A percentile compares a stretch with the other conserved stretches of the same genome.
These are phyloP conservation scores for Chinchilla lanigera DNA, from an alignment of 2,113 vertebrate genomes.

Conservation along the genomic window DNA sequence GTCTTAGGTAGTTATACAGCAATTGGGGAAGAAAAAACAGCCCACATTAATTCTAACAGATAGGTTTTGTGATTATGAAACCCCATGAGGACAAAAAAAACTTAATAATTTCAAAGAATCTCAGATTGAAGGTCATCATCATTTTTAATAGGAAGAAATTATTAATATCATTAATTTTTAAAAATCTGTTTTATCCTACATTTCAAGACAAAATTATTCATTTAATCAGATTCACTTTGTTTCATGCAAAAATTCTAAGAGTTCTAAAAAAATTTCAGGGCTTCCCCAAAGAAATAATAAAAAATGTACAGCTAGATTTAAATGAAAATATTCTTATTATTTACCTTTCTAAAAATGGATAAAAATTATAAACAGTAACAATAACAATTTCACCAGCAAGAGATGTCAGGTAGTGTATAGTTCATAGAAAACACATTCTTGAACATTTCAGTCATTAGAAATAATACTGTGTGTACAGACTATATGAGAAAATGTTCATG, in stretches of 20 bases:
- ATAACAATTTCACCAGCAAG: background rate
- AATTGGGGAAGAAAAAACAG: constrained; percentile 66
- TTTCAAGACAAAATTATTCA: constrained; percentile 24
- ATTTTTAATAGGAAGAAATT: constrained; percentile 15
- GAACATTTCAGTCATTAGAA: background rate
- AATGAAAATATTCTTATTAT: background rate
- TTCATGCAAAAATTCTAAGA: constrained; percentile 47
- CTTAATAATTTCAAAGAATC: constrained; percentile 50
- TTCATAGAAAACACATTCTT: background rate
- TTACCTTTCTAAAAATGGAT: constrained; percentile 38
- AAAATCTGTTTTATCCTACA: background rate
- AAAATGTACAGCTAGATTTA: background rate
- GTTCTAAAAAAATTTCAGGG: too few relatives aligned
- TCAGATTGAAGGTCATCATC: constrained; percentile 17
- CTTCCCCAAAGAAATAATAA: constrained; percentile 14
- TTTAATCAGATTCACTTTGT: background rate
- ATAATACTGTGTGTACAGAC: background rate
- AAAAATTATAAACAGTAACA: background rate
- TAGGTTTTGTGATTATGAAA: constrained; percentile 28
- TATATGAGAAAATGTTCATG: background rate
- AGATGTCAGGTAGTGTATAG: background rate
- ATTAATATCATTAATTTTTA: constrained; percentile 42
- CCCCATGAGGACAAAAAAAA: background rate
- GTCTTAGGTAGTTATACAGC: constrained; percentile 57
- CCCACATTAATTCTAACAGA: constrained; percentile 55